A percentile compares a stretch with the other conserved stretches of the same genome.
Conservation (phyloP, 1,140 invertebrate species). For the Dreissena rostriformis region DNA sequence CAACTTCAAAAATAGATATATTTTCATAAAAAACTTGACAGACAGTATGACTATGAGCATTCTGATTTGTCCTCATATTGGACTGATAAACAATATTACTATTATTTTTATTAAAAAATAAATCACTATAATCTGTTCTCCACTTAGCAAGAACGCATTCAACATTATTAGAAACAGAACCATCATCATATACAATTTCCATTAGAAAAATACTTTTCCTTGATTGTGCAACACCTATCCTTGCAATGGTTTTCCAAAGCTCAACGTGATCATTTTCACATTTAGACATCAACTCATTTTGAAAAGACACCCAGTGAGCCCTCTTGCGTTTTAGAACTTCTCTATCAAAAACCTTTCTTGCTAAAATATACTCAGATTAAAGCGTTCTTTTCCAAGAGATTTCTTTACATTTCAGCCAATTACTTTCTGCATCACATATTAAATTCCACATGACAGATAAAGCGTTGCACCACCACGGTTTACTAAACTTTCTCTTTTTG, state of each 20-base stretch:
- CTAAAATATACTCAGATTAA: no score
- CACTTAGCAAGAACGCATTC: constrained; percentile 1
- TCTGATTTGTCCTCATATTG: not conserved
- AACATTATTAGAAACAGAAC: not conserved
- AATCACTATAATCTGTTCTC: constrained; percentile 2
- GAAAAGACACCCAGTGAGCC: not conserved
- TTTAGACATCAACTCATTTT: not conserved
- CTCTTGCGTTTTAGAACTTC: not conserved
- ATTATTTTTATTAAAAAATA: not conserved
- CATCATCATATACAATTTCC: not conserved
- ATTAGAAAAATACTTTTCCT: not conserved
- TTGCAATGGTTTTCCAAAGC: constrained; percentile 16
- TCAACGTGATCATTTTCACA: not conserved
- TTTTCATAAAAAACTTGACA: not conserved
- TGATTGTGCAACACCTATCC: not conserved
- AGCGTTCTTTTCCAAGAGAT: no score
- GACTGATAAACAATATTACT: not conserved
- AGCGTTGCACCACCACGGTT: no score
- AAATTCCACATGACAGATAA: no score
- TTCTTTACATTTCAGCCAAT: no score
- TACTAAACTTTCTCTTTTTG: no score
- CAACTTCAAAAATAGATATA: constrained; percentile 19
- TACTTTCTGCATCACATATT: no score
- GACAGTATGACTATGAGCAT: not conserved
- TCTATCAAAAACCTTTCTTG: not conserved